phyloP scores from a whole-genome alignment of 2,888 invertebrate genomes.

The Leptinotarsa rubiginosa region DNA sequence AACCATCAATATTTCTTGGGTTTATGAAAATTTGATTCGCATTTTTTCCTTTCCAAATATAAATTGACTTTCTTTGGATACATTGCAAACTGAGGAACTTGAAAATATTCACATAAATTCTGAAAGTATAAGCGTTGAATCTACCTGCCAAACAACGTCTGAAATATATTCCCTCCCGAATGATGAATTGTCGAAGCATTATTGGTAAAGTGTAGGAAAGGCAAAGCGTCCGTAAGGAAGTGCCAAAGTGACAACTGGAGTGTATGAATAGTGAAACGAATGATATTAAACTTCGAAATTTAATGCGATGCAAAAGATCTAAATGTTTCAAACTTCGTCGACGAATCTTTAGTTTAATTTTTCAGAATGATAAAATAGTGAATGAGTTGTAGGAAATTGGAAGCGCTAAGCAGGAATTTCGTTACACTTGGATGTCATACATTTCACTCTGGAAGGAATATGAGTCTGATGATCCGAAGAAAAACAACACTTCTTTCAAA shows the following conservation, averaged over 20 bases:
- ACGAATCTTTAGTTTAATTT: background rate
- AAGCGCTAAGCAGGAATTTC: no score
- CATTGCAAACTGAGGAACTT: background rate
- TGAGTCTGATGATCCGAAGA: no score
- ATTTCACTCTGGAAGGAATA: no score
- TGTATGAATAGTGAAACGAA: background rate
- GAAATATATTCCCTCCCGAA: background rate
- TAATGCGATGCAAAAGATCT: background rate
- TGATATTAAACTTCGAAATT: background rate
- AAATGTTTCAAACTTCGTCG: background rate
- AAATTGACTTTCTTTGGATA: background rate
- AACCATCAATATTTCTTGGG: background rate
- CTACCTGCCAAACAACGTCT: slow-evolving; percentile 1
- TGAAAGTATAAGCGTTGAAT: background rate
- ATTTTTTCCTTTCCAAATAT: background rate
- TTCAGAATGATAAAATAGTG: no score
- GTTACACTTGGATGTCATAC: no score
- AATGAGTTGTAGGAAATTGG: no score
- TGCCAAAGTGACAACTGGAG: background rate
- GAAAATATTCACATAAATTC: slow-evolving; percentile 1
- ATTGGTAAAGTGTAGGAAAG: background rate
- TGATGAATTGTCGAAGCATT: slow-evolving; percentile 1
- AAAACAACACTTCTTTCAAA: no score
- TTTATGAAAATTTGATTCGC: background rate
- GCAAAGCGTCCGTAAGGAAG: background rate